Base-by-base conservation (phyloP, 2,797 vertebrate species). In the Apodemus agrarius region DNA sequence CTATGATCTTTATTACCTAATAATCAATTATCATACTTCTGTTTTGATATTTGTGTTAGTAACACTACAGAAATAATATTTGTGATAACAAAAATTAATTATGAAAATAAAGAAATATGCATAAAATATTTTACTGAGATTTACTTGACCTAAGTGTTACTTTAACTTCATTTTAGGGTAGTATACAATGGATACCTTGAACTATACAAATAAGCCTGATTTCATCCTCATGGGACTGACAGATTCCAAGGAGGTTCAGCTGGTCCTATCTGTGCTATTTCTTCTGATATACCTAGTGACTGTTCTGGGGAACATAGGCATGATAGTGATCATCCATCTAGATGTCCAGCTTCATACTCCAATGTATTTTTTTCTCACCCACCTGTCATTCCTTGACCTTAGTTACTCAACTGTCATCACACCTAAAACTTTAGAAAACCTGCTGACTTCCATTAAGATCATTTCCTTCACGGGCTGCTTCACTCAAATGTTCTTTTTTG, bases 401-500 rank as follows among this genome's bases (percentile, higher is more conserved):
- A 57, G 31, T 75, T 97, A 97, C 59, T 97, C 96, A 19, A 97
- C 81, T 2, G 91, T 84, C 52, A 97, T 97, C 34, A 97, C 96
- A 2, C 98, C 97, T n/a, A 98, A 97, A 95, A 97, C 97, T 2
- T 54, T 98, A 82, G 11, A n/a, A 6, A 92, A 89, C 6, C 19
- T 97, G 16, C 1, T 97, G 21, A 94, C 84, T 6, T 95, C 84
- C 22, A 59, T 31, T 3, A 96, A 93, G 34, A 49, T 0, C 8
- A 97, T 97, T 80, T 98, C 97, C 0, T 94, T 94, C 4, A 0
- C 19, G 4, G 91, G 89, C 10, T 98, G 97, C 63, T 97, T 97
- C 61, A 37, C 59, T 3, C 97, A 98, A 46, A 79, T 98, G 75
- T 97, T 59, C 57, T 96, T 97, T 90, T 97, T 97, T 57, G 52